Percentiles rank a stretch among this genome's conserved stretches.
Evolutionary conservation across 1,140 invertebrate species (phyloP).

Genomic region (Notospermus geniculatus): DNA sequence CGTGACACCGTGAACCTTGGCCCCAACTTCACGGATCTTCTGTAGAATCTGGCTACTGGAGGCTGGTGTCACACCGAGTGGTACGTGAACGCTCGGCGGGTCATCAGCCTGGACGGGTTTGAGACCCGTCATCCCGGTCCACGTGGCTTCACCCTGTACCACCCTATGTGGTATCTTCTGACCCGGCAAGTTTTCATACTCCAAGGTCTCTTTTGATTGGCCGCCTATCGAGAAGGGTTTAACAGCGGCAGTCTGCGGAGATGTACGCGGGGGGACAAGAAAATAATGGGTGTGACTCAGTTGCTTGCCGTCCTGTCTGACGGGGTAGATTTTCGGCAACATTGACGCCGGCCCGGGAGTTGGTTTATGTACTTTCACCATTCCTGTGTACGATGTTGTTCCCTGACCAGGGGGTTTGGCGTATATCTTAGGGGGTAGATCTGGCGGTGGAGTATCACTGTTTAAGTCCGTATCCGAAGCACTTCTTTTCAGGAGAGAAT

Average conservation of each 20-base stretch:
- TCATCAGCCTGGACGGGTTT: constrained; percentile 16
- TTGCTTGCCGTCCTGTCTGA: constrained; percentile 49
- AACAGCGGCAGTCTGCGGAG: constrained; percentile 34
- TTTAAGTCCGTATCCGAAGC: constrained; percentile 9
- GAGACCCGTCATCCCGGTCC: constrained; percentile 25
- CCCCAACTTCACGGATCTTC: constrained; percentile 37
- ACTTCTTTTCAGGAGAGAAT: too few relatives aligned
- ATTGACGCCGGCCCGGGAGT: constrained; percentile 8
- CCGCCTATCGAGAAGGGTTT: constrained; percentile 40
- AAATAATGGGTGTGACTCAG: constrained; percentile 54
- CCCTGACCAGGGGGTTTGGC: too few relatives aligned
- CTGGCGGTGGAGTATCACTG: constrained; percentile 18
- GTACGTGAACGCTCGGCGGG: constrained; percentile 18
- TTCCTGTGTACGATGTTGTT: too few relatives aligned
- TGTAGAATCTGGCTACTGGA: constrained; percentile 24
- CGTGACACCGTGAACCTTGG: constrained; percentile 54
- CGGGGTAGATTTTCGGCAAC: constrained; percentile 38
- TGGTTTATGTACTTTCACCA: neutral
- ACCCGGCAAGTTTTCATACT: neutral
- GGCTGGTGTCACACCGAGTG: neutral
- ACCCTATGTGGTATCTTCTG: constrained; percentile 39
- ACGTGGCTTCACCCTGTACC: constrained; percentile 28
- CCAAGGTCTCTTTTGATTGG: neutral
- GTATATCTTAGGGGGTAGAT: neutral
- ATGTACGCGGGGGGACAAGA: constrained; percentile 41